Base-by-base conservation (phyloP, 2,888 invertebrate species). In the Mythimna loreyi region DNA sequence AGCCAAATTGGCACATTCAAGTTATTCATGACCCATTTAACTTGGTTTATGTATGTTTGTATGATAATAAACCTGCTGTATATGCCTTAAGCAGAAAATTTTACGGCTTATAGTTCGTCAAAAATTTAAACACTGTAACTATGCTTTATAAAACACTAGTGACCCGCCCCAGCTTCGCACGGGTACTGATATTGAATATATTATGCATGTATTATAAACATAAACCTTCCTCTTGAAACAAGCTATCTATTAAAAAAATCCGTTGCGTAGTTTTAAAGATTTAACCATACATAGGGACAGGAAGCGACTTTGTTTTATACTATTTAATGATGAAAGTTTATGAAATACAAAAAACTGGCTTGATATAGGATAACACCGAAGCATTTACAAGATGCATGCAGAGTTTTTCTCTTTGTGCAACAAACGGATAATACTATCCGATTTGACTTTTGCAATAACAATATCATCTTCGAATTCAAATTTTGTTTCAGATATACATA, bases 1-100 rank as follows among this genome's bases (percentile, higher is more conserved):
- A 67, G 83, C 81, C 81, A 77, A 77, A 72, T 85, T 80, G 75
- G 81, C 69, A 67, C 63, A 73, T 77, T 19, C n/a, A 55, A 56
- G 60, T 45, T 67, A 71, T 67, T 62, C 56, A 62, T 52, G 71
- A 57, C 67, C 64, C 11, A 69, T 67, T 66, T 66, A 49, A 47
- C 28, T 60, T 30, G 43, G 61, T 52, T 65, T 50, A 56, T 69
- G 63, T n/a, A 9, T 52, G 33, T 49, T 55, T 25, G 23, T 43
- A 33, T 11, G 2, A 45, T 13, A 33, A 57, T 25, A 25, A 36
- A 23, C 21, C 21, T 23, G 23, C 49, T 49, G 23, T 13, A 49
- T 49, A 49, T 49, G 13, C 49, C 23, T 49, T 49, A 49, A 13
- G 21, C 23, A 13, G 23, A 49, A 5, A 23, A 36, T 43, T 43